Conservation (phyloP, 35 echinoderm and acorn worm genomes). For the Heliocidaris erythrogramma region DNA sequence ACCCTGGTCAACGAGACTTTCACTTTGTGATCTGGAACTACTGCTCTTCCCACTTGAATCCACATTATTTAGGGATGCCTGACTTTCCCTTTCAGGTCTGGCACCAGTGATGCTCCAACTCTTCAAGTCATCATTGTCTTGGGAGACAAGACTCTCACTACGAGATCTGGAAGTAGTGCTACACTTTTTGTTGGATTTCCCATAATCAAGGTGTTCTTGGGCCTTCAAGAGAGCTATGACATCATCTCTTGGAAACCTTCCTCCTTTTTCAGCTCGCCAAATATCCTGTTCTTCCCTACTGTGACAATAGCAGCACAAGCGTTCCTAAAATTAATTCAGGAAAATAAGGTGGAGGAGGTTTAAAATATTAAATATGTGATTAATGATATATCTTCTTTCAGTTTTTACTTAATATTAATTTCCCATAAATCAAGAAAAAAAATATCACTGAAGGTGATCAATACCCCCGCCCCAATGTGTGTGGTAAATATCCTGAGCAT, state of each 20-base stretch:
- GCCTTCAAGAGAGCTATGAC: constrained; percentile 10
- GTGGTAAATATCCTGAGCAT: too few relatives aligned
- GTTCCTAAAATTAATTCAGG: background rate
- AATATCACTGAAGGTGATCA: too few relatives aligned
- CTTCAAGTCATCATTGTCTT: background rate
- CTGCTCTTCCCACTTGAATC: background rate
- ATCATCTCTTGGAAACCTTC: background rate
- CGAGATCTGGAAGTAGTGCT: background rate
- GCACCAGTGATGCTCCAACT: background rate
- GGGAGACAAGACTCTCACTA: background rate
- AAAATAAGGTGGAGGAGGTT: background rate
- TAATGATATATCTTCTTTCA: too few relatives aligned
- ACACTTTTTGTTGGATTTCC: background rate
- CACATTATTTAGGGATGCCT: background rate
- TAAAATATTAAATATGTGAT: too few relatives aligned
- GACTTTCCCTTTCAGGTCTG: background rate
- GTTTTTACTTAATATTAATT: too few relatives aligned
- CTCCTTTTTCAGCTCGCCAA: background rate
- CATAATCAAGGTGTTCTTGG: background rate
- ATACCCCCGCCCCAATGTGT: too few relatives aligned
- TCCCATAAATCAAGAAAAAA: too few relatives aligned
- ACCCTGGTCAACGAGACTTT: background rate
- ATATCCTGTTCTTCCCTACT: constrained; percentile 15
- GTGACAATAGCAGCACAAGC: background rate
- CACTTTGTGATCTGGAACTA: background rate